These are phyloP conservation scores for Phrixothrix hirtus DNA, from an alignment of 2,888 invertebrate species.

Conservation along the genomic window DNA sequence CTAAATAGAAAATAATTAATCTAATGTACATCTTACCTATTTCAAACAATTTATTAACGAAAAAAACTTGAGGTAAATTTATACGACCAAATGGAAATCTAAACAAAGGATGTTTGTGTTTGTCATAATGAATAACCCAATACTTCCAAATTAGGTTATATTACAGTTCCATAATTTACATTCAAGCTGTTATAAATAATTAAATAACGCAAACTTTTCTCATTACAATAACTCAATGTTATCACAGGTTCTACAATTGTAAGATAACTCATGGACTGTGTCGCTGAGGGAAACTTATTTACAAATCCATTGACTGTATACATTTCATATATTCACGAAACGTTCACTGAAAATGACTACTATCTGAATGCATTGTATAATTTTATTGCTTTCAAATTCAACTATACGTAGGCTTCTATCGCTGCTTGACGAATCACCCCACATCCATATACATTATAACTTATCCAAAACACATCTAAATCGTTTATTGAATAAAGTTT, in stretches of 20 bases:
- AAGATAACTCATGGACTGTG: constrained; percentile 17
- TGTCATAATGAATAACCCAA: constrained; percentile 39
- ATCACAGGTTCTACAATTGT: constrained; percentile 26
- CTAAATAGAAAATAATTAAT: constrained; percentile 31
- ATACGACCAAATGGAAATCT: constrained; percentile 28
- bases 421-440: constrained; percentile 2
- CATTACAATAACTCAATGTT: constrained; percentile 37
- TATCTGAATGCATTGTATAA: constrained; percentile 17
- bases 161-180: constrained; percentile 42
- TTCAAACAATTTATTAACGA: constrained; percentile 31
- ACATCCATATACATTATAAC: background rate
- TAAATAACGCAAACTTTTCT: constrained; percentile 43
- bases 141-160: constrained; percentile 40
- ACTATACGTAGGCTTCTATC: constrained; percentile 11
- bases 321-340: constrained; percentile 13
- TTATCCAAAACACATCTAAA: no score
- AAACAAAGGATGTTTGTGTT: constrained; percentile 37
- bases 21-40: constrained; percentile 34
- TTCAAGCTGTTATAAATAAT: constrained; percentile 41
- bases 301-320: constrained; percentile 9
- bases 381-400: constrained; percentile 26
- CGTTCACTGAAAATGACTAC: constrained; percentile 17
- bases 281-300: constrained; percentile 7
- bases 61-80: constrained; percentile 18
- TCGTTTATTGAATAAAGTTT: no score